Percentiles rank a stretch among this genome's conserved stretches.
phyloP scores from a whole-genome alignment of 1,140 invertebrate genomes.

The Yoshiicerus persimilis region DNA sequence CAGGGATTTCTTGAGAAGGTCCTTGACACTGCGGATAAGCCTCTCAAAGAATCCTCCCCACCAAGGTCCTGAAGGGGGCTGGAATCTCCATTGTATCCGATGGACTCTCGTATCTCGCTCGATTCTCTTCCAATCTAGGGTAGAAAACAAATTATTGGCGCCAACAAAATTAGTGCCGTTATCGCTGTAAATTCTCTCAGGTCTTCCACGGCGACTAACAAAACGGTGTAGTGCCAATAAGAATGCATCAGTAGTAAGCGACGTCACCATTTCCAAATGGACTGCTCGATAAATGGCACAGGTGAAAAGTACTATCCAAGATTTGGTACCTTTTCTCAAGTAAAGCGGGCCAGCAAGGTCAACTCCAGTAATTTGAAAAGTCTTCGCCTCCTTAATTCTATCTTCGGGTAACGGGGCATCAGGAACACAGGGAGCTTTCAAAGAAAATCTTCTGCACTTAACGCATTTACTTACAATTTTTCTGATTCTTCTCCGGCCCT shows the following conservation, averaged over 20 bases:
- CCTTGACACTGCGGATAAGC: background rate
- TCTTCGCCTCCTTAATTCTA: slow-evolving; percentile 47
- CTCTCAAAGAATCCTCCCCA: background rate
- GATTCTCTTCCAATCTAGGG: background rate
- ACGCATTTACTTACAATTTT: slow-evolving; percentile 49
- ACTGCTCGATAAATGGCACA: background rate
- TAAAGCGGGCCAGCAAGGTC: slow-evolving; percentile 52
- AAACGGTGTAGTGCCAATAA: background rate
- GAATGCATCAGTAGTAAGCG: background rate
- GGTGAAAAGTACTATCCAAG: background rate
- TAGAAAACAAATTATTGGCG: background rate
- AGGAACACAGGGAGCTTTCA: slow-evolving; percentile 45
- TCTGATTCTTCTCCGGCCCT: slow-evolving; percentile 46
- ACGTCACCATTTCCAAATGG: background rate
- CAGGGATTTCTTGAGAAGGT: background rate
- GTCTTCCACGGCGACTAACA: background rate
- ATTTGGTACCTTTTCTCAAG: slow-evolving; percentile 37
- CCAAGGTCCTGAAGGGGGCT: no score
- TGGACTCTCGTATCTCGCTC: background rate
- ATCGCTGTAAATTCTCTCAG: background rate
- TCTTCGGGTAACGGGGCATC: slow-evolving; percentile 49
- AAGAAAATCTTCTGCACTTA: slow-evolving; percentile 47
- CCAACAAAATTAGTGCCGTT: background rate
- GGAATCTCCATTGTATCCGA: background rate
- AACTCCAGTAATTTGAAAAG: slow-evolving; percentile 51